Base-by-base conservation (phyloP, 2,113 vertebrate species). In the Chamaea fasciata region DNA sequence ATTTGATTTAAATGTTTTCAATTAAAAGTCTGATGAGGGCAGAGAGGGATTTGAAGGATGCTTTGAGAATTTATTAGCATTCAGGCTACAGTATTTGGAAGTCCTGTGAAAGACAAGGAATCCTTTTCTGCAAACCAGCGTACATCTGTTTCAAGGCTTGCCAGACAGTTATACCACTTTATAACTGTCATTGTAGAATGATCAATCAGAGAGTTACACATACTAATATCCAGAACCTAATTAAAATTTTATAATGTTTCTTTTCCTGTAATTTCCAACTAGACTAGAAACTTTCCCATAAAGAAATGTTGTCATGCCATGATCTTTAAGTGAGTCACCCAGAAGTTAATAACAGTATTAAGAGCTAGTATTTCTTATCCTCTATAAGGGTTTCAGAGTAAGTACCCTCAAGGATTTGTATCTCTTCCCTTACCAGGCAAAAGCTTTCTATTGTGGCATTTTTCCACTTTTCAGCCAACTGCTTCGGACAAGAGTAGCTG, bases 191-290 rank as follows among this genome's bases (percentile, higher is more conserved):
- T 1, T 90, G 26, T 24, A 94, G 46, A 87, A 90, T 42, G 90
- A 96, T 91, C 92, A 89, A 83, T 88, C 81, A 50, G 56, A 55
- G 60, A 76, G 46, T 35, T 78, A 83, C 13, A 74, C 2, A 69
- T 39, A 74, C 59, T 78, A 94, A 78, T 90, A 93, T 83, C 53
- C 94, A 93, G 79, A 86, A 95, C 60, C 76, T 56, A 94, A 89
- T 92, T 86, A 95, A 94, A 96, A 56, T 77, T 71, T 93, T 81
- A 22, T 39, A 64, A 22, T 39, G 65, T 93, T 96, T 96, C 81
- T 78, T 96, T 92, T 92, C 56, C 33, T 65, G 80, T 60, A 10
- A 69, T 83, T 87, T 90, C 81, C 28, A 30, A 92, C 49, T 68
- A 90, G 62, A 80, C 46, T 55, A 90, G 69, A 86, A 93, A 55